Evolutionary conservation across 2,113 vertebrate species (phyloP).

Genomic region (Notechis scutatus): DNA sequence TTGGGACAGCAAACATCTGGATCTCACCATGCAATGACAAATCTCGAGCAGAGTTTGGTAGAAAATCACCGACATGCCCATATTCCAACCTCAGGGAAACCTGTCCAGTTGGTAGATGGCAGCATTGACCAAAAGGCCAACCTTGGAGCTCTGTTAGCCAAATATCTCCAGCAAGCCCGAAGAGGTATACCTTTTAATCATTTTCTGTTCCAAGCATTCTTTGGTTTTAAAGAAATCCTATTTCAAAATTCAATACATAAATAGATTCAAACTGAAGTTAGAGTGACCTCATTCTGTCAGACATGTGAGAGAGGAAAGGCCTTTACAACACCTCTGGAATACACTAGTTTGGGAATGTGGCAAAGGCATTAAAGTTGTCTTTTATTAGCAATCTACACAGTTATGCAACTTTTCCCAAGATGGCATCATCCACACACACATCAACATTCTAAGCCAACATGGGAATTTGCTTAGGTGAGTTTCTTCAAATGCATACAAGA

Average conservation of each 20-base stretch:
- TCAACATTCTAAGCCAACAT: background rate
- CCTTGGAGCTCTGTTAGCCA: conserved; percentile 82
- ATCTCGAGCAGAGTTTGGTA: conserved; percentile 55
- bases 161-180: conserved; percentile 82
- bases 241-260: background rate
- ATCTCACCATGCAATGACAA: conserved; percentile 52
- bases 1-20: conserved; percentile 73
- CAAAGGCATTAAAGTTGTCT: background rate
- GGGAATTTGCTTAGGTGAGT: background rate
- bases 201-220: background rate
- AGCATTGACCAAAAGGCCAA: conserved; percentile 74
- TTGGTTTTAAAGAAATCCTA: background rate
- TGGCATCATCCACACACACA: background rate
- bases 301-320: background rate
- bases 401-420: background rate
- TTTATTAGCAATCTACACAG: background rate
- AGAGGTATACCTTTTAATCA: conserved; percentile 76
- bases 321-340: background rate
- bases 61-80: conserved; percentile 64
- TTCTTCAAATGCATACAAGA: background rate
- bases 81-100: conserved; percentile 63
- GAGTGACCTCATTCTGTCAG: background rate
- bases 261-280: background rate
- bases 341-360: background rate
- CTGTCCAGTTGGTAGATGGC: conserved; percentile 63